phyloP scores from a whole-genome alignment of 2,888 invertebrate species.

The Gisinianus flammeolus region DNA sequence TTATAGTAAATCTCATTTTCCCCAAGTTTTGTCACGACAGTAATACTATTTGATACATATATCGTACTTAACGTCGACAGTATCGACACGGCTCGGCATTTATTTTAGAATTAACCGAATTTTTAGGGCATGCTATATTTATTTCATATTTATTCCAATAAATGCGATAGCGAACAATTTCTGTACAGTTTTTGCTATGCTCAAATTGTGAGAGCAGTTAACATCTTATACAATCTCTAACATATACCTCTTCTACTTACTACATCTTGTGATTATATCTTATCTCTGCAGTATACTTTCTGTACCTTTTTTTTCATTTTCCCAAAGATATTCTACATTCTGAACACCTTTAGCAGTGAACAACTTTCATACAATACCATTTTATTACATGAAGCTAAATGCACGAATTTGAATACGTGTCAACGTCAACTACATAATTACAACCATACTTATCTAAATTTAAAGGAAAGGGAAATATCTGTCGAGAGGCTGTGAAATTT shows the following conservation, averaged over 20 bases:
- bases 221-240: background rate
- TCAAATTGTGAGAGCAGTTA: conserved; percentile 9
- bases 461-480: too few relatives aligned
- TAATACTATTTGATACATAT: background rate
- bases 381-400: too few relatives aligned
- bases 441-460: too few relatives aligned
- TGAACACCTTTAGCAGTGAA: too few relatives aligned
- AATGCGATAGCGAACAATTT: background rate
- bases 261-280: background rate
- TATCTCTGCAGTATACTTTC: background rate
- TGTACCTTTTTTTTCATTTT: too few relatives aligned
- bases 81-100: conserved; percentile 8
- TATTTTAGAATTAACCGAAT: conserved; percentile 30
- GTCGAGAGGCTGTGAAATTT: too few relatives aligned
- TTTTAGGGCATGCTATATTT: conserved; percentile 22
- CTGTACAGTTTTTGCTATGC: conserved; percentile 1
- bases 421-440: too few relatives aligned
- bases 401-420: too few relatives aligned
- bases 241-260: background rate
- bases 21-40: background rate
- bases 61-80: too few relatives aligned
- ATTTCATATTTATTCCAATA: background rate
- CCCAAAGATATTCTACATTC: too few relatives aligned
- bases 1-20: too few relatives aligned
- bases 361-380: too few relatives aligned